Evolutionary conservation across 53 echinoderm and acorn worm genomes (phyloP).

Genomic region (Antedon mediterranea): DNA sequence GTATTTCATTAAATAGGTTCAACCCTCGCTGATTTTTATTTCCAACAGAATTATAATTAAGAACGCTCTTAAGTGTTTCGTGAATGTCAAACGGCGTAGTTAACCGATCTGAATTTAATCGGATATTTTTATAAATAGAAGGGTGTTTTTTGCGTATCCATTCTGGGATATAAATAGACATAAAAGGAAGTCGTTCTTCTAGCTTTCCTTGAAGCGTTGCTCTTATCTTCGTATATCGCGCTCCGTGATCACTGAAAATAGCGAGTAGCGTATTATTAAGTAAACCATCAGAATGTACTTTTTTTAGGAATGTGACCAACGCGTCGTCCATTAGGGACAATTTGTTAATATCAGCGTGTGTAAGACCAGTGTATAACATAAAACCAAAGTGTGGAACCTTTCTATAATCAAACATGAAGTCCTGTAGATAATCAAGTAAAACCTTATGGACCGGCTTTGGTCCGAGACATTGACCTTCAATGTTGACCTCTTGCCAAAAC

Average conservation of each 20-base stretch:
- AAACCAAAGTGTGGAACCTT: slow-evolving; percentile 31
- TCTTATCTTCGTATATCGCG: slow-evolving; percentile 24
- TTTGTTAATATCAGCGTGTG: slow-evolving; percentile 31
- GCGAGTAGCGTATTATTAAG: slow-evolving; percentile 34
- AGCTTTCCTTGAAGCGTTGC: slow-evolving; percentile 36
- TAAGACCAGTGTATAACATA: slow-evolving; percentile 21
- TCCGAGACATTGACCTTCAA: slow-evolving; percentile 16
- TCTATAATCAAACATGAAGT: slow-evolving; percentile 23
- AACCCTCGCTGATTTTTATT: slow-evolving; percentile 10
- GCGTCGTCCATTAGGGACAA: slow-evolving; percentile 24
- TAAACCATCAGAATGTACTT: background rate
- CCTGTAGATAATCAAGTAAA: slow-evolving; percentile 33
- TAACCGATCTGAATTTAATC: slow-evolving; percentile 16
- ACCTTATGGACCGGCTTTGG: slow-evolving; percentile 29
- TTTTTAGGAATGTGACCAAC: slow-evolving; percentile 12
- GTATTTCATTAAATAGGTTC: slow-evolving; percentile 32
- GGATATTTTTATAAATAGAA: slow-evolving; percentile 10
- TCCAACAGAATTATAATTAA: slow-evolving; percentile 1
- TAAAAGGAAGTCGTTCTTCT: slow-evolving; percentile 36
- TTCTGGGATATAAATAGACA: slow-evolving; percentile 26
- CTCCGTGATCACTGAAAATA: slow-evolving; percentile 35
- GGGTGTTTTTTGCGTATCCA: slow-evolving; percentile 19
- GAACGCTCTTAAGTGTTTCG: slow-evolving; percentile 19
- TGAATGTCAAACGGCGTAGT: slow-evolving; percentile 38
- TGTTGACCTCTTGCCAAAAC: slow-evolving; percentile 10